Evolutionary conservation across 2,113 vertebrate species (phyloP), one percentile per base, ranked within the genome.

Genomic region (Chloropsis cyanopogon): DNA sequence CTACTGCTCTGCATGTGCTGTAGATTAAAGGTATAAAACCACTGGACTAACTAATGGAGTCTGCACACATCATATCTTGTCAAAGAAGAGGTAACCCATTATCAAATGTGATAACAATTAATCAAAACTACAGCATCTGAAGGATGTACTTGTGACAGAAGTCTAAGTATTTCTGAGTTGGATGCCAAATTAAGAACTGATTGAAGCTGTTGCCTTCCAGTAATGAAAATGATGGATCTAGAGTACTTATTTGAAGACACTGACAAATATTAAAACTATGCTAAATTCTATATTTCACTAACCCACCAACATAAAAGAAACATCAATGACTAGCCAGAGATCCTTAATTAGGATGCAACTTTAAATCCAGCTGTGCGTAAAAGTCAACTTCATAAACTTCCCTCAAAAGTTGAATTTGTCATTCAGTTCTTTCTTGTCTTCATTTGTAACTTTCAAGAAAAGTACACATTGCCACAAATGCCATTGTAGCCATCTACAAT

Each of bases 21-120:
- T 68, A 88, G 89, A 94, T 92, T 91, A 94, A 88, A 44, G 64
- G 90, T 86, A 28, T 93, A 96, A 97, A 97, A 95, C 88, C 82
- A 90, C 39, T 84, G 93, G 93, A 97, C 87, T 95, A 96, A 87
- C 92, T 94, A 96, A 97, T 89, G 89, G 94, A 94, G 92, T 82
- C 96, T 97, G 95, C 94, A 93, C 91, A 96, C 82, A 92, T 94
- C 94, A 23, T 33, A 86, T 93, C 95, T 95, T 70, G 52, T 96
- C 96, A 94, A 96, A 96, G 92, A 94, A 93, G 90, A 95, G 44
- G 88, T 86, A 91, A 89, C 64, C 94, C 86, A 71, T 80, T 92
- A 86, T 83, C 76, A 91, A 85, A 90, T 23, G 47, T 53, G 90
- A 95, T 91, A 64, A 83, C 70, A 95, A 88, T 95, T 95, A 60